Base-by-base conservation (phyloP, 2,888 invertebrate species). In the Norana najaformis region DNA sequence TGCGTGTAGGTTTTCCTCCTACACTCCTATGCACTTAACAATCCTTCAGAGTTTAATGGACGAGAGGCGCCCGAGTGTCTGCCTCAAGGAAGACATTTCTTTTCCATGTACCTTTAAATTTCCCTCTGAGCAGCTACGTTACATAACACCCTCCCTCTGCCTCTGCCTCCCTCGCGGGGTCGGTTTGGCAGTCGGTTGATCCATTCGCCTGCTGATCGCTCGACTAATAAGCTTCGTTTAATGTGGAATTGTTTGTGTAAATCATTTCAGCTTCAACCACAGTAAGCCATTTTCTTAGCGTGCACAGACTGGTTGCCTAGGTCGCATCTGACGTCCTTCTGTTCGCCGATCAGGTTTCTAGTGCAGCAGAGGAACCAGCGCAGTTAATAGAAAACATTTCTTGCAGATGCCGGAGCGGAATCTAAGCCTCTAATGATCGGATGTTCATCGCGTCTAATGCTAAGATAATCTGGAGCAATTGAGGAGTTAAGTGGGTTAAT, bases 151-250 rank as follows among this genome's bases (percentile, higher is more conserved):
- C 69, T 69, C 69, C 69, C 69, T n/a, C 8, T 11, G 30, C n/a
- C 69, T 30, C 30, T n/a, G 30, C 69, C n/a, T n/a, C 47, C 47
- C 47, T n/a, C n/a, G 16, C 16, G 8, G 69, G 53, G 69, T 69
- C n/a, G 69, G 69, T 69, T n/a, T 69, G 69, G n/a, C 69, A 69
- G 11, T n/a, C 69, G 69, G 69, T 69, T 69, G 30, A 11, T 69
- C 69, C n/a, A n/a, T 69, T 0, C 69, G 69, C n/a, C 69, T 69
- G 69, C 23, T 47, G 47, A 47, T 47, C 47, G 47, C 35, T 13
- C 83, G 83, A 34, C 36, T 85, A 85, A 85, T 85, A 85, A 85
- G 85, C 85, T 85, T 85, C 85, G 85, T 85, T 85, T 85, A 85
- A 85, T 85, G 85, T 85, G 8, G 36, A 85, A 36, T 85, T 85